A percentile compares a stretch with the other conserved stretches of the same genome.
Evolutionary conservation across 2,113 vertebrate species (phyloP).

Genomic region (Bambusicola thoracicus): DNA sequence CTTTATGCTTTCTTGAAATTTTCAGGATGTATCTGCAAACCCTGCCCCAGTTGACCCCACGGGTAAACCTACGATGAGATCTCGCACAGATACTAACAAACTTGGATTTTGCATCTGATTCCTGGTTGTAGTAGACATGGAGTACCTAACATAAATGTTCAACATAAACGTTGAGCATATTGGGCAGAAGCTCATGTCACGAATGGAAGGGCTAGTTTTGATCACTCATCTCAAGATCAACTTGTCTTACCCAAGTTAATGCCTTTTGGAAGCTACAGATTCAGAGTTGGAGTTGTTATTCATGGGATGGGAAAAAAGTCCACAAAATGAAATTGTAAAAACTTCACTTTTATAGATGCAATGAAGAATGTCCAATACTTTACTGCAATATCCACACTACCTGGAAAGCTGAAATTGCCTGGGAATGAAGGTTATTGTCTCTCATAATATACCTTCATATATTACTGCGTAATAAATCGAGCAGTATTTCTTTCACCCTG

Average conservation of each 20-base stretch:
- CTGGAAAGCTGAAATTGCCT: slow-evolving; percentile 71
- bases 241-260: not conserved
- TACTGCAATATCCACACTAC: slow-evolving; percentile 68
- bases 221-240: not conserved
- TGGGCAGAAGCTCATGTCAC: not conserved
- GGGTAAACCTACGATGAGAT: not conserved
- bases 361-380: slow-evolving; percentile 70
- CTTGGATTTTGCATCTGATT: not conserved
- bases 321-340: slow-evolving; percentile 69
- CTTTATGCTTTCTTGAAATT: not conserved
- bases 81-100: not conserved
- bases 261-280: not conserved
- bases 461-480: slow-evolving; percentile 71
- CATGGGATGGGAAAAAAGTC: slow-evolving; percentile 43
- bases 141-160: no score
- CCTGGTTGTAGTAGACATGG: not conserved
- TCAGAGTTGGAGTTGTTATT: slow-evolving; percentile 32
- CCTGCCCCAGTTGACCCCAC: not conserved
- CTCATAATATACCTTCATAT: slow-evolving; percentile 62
- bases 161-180: not conserved
- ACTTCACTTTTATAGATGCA: slow-evolving; percentile 67
- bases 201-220: not conserved
- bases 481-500: slow-evolving; percentile 62
- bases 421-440: slow-evolving; percentile 72
- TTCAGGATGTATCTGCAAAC: not conserved